phyloP scores from a whole-genome alignment of 2,797 vertebrate species.

The Geotrypetes seraphini region DNA sequence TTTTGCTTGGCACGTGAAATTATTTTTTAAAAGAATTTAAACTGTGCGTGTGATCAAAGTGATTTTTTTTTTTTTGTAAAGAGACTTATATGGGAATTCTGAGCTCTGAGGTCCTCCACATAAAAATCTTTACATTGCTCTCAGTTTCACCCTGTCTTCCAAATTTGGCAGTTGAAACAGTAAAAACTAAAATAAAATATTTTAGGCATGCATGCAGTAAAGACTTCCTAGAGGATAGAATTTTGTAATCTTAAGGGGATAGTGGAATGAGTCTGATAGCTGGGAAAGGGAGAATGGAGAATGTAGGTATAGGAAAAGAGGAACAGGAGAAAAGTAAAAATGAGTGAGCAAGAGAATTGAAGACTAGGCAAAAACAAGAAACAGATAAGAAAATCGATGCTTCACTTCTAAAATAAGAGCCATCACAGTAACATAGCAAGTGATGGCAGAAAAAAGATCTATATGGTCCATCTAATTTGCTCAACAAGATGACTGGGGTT shows the following conservation, averaged over 20 bases:
- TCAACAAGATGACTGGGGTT: no score
- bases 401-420: no score
- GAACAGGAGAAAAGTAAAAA: no score
- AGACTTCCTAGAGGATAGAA: conserved; percentile 46
- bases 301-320: no score
- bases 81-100: conserved; percentile 67
- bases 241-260: conserved; percentile 50
- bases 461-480: no score
- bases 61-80: conserved; percentile 44
- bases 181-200: conserved; percentile 58
- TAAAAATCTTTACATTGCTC: conserved; percentile 64
- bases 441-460: no score
- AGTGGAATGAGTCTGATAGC: no score
- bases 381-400: no score
- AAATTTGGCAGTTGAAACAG: conserved; percentile 51
- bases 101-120: conserved; percentile 47
- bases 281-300: no score
- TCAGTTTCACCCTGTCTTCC: conserved; percentile 55
- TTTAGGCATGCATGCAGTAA: conserved; percentile 58
- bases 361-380: no score
- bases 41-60: conserved; percentile 54
- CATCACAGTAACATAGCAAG: no score
- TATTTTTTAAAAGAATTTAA: conserved; percentile 52
- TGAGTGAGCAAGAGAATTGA: no score
- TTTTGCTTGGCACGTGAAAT: conserved; percentile 56